Base-by-base conservation (phyloP, 2,888 invertebrate species). In the Coenonympha arcania region DNA sequence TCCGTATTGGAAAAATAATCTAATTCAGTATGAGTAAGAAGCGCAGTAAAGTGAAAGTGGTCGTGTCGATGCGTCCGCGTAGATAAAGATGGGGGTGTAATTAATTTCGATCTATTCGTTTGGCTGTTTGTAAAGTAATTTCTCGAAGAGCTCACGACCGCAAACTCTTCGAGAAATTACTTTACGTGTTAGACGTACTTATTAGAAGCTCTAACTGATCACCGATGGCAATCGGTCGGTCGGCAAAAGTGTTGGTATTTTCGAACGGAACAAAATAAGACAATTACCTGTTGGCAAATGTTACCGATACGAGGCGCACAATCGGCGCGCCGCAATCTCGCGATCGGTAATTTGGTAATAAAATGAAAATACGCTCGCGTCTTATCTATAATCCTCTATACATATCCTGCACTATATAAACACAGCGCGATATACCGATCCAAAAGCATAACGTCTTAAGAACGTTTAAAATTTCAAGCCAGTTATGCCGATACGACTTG, bases 261-360 rank as follows among this genome's bases (percentile, higher is more conserved):
- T 58, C 55, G 65, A 62, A 63, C 60, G 55, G 54, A 66, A 74
- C 68, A 76, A 75, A 76, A 79, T 74, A 74, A 78, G 72, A 76
- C 77, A 71, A 76, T 78, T 79, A 79, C 79, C 72, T 77, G 78
- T 76, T 82, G 80, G 82, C 80, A 77, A 80, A 79, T 78, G 77
- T 75, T 73, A 61, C 68, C 64, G 84, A 84, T 83, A 79, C 69
- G 65, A 62, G 53, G 51, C 57, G 58, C 64, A 74, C 79, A 80
- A 84, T 84, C 84, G 75, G 61, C 66, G 71, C 60, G 50, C 60
- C 65, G 59, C 72, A 71, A 86, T 86, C 86, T 76, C 65, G 19
- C 75, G 77, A 87, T 87, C 87, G 86, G 87, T 84, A 87, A 87
- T 87, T 87, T 85, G 83, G 86, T 85, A 87, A 87, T 87, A 87